Evolutionary conservation across 2,797 vertebrate genomes (phyloP).

Genomic region (Loriculus beryllinus): DNA sequence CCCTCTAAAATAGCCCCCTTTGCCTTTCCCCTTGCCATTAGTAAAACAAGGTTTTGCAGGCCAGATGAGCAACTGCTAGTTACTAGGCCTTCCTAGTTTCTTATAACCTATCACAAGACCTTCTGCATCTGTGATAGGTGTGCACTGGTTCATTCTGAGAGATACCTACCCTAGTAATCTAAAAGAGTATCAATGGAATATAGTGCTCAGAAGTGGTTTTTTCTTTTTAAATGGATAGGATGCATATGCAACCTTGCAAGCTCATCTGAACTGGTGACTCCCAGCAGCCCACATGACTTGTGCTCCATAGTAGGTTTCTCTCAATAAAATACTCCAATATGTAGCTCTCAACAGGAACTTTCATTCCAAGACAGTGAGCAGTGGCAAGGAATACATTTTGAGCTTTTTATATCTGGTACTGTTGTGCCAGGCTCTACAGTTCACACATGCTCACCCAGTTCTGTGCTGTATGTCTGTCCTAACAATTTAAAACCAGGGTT

Average conservation of each 20-base stretch:
- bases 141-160: not conserved
- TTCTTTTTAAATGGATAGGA: not conserved
- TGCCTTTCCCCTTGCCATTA: not conserved
- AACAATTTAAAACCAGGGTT: not conserved
- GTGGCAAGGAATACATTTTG: not conserved
- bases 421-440: not conserved
- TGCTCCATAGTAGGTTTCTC: not conserved
- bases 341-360: not conserved
- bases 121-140: not conserved
- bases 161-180: not conserved
- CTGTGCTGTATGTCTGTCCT: not conserved
- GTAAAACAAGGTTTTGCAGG: not conserved
- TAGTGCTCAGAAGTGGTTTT: too few relatives aligned
- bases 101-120: not conserved
- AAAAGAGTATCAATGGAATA: not conserved
- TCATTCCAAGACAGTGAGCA: not conserved
- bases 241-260: not conserved
- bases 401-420: not conserved
- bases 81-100: not conserved
- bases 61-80: not conserved
- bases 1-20: not conserved
- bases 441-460: not conserved
- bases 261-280: not conserved
- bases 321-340: not conserved
- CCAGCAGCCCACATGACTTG: not conserved